Evolutionary conservation across 2,113 vertebrate genomes (phyloP).

Genomic region (Pipra filicauda): DNA sequence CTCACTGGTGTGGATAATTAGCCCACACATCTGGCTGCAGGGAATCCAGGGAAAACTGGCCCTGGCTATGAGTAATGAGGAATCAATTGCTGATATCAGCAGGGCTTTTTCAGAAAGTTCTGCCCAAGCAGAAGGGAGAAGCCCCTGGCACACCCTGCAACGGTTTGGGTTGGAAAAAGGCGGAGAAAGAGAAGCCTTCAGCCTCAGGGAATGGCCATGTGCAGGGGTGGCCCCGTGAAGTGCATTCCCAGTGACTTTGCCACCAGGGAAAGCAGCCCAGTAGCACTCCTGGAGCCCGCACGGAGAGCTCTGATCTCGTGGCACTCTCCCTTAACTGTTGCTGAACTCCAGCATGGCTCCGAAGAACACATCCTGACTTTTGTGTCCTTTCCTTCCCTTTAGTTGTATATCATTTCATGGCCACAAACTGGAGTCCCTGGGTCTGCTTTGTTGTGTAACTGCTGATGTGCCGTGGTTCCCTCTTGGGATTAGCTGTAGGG

Average conservation of each 20-base stretch:
- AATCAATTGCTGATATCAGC: neutral
- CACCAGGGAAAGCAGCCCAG: neutral
- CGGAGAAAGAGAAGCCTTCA: neutral
- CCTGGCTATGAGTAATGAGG: neutral
- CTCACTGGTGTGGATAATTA: neutral
- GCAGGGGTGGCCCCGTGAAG: neutral
- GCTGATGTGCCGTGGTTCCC: neutral
- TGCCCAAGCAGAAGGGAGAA: neutral
- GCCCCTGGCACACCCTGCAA: neutral
- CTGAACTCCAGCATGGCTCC: neutral
- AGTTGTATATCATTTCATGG: neutral
- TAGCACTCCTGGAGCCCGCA: neutral
- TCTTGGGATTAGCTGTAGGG: neutral
- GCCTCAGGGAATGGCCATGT: neutral
- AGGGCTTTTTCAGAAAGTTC: neutral
- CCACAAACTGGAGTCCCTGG: neutral
- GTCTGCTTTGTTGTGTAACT: neutral
- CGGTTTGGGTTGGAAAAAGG: neutral
- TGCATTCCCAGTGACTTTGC: neutral
- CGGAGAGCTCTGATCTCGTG: neutral
- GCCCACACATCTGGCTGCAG: conserved; percentile 37
- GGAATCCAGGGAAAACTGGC: neutral
- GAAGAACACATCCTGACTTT: neutral
- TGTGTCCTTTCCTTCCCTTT: neutral
- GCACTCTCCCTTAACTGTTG: neutral